Base-by-base conservation (phyloP, 2,888 invertebrate species). In the Sarcophaga subvicina region DNA sequence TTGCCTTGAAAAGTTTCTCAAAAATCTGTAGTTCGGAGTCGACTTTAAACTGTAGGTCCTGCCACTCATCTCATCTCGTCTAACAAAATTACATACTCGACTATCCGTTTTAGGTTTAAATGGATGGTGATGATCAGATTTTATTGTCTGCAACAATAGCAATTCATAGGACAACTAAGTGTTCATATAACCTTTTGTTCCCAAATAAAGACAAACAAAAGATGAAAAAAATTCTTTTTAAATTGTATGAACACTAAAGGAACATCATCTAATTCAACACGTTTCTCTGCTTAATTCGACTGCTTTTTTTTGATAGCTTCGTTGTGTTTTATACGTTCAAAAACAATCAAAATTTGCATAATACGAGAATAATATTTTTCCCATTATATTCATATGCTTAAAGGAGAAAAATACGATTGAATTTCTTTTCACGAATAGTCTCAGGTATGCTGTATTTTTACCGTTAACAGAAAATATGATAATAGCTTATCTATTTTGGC, bases 221-320 rank as follows among this genome's bases (percentile, higher is more conserved):
- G 47, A 45, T 11, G 20, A 75, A 10, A 47, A 63, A 59, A 49
- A 64, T 11, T n/a, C 17, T 72, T 60, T 37, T 62, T 20, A 60
- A 60, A 72, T 11, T 54, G 12, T 6, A 71, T 93, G 94, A 94
- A 90, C 12, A 93, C 93, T 66, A 96, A 95, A 85, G 93, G 91
- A 54, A 99, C 98, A 94, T 22, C 64, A 12, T 27, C 17, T 27
- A 99, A 98, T 86, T 98, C 99, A 90, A 99, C 95, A 79, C 97
- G 95, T 91, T 96, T 95, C 92, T 97, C 37, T 97, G 86, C 95
- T 96, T 67, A 37, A 4, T 67, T 67, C 0, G 3, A 20, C 62
- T 22, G 6, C 8, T 73, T 62, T 66, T 64, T 66, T 66, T 62
- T 60, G 22, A 47, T 64, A 73, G 37, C 45, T 12, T 80, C 63